These are phyloP conservation scores for Coenonympha arcania DNA, from an alignment of 2,888 invertebrate species.

Conservation along the genomic window DNA sequence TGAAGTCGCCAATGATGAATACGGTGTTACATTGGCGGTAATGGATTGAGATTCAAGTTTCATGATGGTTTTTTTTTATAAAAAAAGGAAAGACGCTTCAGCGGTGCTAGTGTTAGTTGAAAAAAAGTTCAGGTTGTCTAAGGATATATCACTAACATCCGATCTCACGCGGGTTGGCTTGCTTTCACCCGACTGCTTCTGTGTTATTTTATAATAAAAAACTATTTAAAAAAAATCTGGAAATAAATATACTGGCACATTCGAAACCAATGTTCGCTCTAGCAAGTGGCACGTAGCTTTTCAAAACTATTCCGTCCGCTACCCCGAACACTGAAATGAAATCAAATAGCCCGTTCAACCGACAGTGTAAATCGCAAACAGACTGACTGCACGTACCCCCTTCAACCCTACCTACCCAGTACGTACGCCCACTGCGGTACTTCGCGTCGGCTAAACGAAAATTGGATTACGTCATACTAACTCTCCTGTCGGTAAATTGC, in stretches of 20 bases:
- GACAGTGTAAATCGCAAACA: conserved; percentile 11
- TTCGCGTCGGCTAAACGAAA: conserved; percentile 37
- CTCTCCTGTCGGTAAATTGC: conserved; percentile 3
- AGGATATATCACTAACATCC: no score
- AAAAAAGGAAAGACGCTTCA: no score
- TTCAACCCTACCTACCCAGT: no score
- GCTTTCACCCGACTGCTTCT: no score
- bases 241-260: conserved; percentile 3
- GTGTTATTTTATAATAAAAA: no score
- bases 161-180: no score
- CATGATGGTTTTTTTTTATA: no score
- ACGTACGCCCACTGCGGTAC: conserved; percentile 18
- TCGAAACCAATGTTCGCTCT: neutral
- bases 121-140: no score
- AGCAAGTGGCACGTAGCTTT: conserved; percentile 8
- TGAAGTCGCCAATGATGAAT: no score
- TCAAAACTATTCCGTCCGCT: conserved; percentile 13
- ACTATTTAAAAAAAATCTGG: neutral
- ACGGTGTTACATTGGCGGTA: no score
- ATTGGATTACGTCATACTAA: conserved; percentile 42
- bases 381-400: neutral
- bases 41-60: no score
- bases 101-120: no score
- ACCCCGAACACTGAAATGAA: conserved; percentile 11
- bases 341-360: conserved; percentile 12